Conservation (phyloP, 2,797 vertebrate species). For the Neopelma chrysocephalum region DNA sequence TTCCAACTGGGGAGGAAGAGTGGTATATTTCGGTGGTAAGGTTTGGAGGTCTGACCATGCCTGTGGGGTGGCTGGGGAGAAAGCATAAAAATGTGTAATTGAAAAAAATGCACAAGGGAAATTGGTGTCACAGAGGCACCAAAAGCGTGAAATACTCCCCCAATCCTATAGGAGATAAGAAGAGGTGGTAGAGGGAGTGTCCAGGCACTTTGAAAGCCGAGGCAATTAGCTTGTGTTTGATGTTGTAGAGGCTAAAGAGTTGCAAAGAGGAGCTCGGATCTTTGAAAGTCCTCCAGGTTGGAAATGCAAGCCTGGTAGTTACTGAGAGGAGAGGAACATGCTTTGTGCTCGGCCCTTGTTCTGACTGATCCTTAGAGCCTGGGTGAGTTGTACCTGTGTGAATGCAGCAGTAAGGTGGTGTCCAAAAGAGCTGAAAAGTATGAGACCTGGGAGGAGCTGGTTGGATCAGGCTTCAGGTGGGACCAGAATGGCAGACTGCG, state of each 20-base stretch:
- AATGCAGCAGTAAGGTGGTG: background rate
- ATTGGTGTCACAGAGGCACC: background rate
- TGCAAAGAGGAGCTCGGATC: background rate
- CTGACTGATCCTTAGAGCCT: background rate
- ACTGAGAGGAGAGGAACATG: background rate
- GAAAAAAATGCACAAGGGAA: slow-evolving; percentile 8
- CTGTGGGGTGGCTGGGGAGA: background rate
- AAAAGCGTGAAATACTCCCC: background rate
- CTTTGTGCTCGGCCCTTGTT: background rate
- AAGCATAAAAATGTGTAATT: background rate
- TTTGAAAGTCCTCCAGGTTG: background rate
- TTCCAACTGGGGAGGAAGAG: background rate
- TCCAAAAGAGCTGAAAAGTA: background rate
- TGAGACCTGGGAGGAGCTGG: background rate
- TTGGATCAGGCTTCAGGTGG: background rate
- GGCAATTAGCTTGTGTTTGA: slow-evolving; percentile 44
- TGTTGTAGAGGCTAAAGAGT: slow-evolving; percentile 5
- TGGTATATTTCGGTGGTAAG: background rate
- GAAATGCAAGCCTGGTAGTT: background rate
- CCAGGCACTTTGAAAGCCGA: background rate
- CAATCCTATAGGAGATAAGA: background rate
- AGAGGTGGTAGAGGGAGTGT: background rate
- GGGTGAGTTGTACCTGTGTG: background rate
- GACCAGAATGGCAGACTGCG: background rate
- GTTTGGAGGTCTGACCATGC: background rate